phyloP scores from a whole-genome alignment of 2,888 invertebrate genomes.

The Pocota personata region DNA sequence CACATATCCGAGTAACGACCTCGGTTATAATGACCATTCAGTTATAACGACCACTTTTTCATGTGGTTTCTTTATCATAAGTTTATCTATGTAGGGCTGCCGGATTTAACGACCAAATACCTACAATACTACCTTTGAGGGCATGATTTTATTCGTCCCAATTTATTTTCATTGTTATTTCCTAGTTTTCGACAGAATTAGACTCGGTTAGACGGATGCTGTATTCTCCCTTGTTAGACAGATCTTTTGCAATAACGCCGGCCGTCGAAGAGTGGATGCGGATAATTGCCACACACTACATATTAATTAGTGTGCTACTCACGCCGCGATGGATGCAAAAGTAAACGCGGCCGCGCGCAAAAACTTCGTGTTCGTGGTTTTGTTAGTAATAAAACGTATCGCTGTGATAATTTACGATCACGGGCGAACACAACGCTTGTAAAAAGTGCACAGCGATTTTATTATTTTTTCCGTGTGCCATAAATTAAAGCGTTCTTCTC shows the following conservation, averaged over 20 bases:
- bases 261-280: not conserved
- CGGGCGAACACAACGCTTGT: slow-evolving; percentile 18
- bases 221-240: slow-evolving; percentile 16
- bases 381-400: slow-evolving; percentile 62
- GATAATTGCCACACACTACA: slow-evolving; percentile 4
- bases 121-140: no score
- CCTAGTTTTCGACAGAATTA: no score
- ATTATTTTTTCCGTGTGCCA: slow-evolving; percentile 66
- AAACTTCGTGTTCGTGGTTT: slow-evolving; percentile 19
- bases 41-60: no score
- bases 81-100: no score
- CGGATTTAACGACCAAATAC: no score
- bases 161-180: no score
- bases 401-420: slow-evolving; percentile 61
- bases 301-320: slow-evolving; percentile 43
- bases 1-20: no score
- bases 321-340: slow-evolving; percentile 37
- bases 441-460: slow-evolving; percentile 59
- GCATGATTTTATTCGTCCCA: no score
- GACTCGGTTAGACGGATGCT: no score
- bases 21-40: no score
- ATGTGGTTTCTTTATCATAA: no score
- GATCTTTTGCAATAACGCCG: not conserved
- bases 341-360: slow-evolving; percentile 4
- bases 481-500: slow-evolving; percentile 57